phyloP scores from a whole-genome alignment of 2,888 invertebrate genomes.

The Rhorus exstirpatorius region DNA sequence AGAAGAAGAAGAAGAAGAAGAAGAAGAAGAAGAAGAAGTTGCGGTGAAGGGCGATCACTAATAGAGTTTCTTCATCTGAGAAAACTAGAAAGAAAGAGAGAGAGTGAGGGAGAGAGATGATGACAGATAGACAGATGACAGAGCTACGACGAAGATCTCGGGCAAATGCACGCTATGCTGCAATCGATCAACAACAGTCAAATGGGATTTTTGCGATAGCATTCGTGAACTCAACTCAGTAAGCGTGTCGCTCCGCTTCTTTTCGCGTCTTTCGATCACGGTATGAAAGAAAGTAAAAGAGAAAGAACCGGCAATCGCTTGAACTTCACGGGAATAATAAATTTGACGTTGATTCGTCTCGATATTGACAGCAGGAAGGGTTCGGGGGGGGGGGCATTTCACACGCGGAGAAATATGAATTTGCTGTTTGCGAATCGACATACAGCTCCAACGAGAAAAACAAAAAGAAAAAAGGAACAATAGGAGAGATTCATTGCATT shows the following conservation, averaged over 20 bases:
- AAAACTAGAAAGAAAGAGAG: background rate
- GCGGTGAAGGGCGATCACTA: conserved; percentile 81
- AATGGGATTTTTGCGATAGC: conserved; percentile 70
- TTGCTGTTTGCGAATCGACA: conserved; percentile 10
- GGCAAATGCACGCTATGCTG: conserved; percentile 72
- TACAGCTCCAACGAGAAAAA: background rate
- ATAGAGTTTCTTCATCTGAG: conserved; percentile 76
- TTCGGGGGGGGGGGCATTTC: background rate
- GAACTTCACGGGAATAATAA: conserved; percentile 78
- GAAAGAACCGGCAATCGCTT: conserved; percentile 51
- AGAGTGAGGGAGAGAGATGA: background rate
- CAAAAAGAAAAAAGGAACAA: background rate
- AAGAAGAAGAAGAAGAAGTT: conserved; percentile 54
- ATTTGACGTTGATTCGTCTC: conserved; percentile 74
- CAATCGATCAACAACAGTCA: conserved; percentile 80
- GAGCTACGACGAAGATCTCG: conserved; percentile 31
- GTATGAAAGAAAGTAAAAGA: conserved; percentile 33
- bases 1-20: too few relatives aligned
- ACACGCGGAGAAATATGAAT: conserved; percentile 33
- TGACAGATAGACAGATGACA: background rate
- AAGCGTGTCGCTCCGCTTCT: conserved; percentile 24
- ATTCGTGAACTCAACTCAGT: conserved; percentile 52
- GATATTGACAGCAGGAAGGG: conserved; percentile 13
- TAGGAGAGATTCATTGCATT: background rate
- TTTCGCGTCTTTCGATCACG: conserved; percentile 37